Percentiles rank a stretch among this genome's conserved stretches.
Conservation (phyloP, 2,113 vertebrate species). For the Alethe castanea region DNA sequence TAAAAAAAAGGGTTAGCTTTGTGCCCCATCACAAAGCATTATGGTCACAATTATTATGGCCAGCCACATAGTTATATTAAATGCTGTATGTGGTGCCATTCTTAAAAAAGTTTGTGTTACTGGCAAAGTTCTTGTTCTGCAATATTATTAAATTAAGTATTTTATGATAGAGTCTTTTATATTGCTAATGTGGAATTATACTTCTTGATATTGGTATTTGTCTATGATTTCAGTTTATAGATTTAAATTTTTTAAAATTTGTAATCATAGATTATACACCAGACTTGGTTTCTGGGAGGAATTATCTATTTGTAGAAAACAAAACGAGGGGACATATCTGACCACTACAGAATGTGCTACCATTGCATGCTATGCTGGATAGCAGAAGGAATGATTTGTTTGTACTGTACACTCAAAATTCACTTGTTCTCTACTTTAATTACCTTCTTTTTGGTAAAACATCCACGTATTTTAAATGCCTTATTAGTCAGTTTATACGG, state of each 20-base stretch:
- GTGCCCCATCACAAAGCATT: not conserved
- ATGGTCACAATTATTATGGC: not conserved
- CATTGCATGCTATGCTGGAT: not conserved
- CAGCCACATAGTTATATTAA: not conserved
- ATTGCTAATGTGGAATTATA: not conserved
- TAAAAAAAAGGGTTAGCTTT: not conserved
- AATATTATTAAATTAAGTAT: not conserved
- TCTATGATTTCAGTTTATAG: not conserved
- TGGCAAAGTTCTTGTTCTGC: not conserved
- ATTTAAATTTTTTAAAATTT: not conserved
- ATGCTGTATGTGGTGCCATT: accelerated
- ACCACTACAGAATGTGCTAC: not conserved
- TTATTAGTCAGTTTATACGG: not conserved
- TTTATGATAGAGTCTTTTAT: not conserved
- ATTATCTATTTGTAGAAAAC: not conserved
- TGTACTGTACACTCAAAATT: not conserved
- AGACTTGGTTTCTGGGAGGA: not conserved
- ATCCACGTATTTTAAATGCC: not conserved
- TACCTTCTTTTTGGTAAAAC: not conserved
- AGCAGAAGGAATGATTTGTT: not conserved
- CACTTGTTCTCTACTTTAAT: not conserved
- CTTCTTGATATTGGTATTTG: not conserved
- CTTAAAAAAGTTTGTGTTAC: not conserved
- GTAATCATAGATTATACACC: not conserved
- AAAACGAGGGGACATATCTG: not conserved